A percentile compares a stretch with the other conserved stretches of the same genome.
Evolutionary conservation across 2,113 vertebrate species (phyloP).

Genomic region (Tragulus kanchil): DNA sequence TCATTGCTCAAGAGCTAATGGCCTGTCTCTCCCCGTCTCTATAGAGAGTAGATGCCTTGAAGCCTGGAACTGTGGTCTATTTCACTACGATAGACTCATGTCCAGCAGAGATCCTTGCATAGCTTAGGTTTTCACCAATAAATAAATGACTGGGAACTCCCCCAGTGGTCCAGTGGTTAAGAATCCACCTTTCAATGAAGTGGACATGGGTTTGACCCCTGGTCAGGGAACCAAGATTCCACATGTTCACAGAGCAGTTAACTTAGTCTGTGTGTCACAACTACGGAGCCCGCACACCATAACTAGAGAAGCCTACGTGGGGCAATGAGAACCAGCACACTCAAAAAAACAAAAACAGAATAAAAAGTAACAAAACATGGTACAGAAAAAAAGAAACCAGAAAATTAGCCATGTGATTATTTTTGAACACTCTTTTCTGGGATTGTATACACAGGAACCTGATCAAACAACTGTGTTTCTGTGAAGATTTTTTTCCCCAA

Average conservation of each 20-base stretch:
- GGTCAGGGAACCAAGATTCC: too few relatives aligned
- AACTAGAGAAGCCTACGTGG: too few relatives aligned
- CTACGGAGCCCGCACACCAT: too few relatives aligned
- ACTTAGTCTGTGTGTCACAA: too few relatives aligned
- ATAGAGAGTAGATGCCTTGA: background rate
- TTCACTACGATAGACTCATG: background rate
- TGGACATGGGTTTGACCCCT: too few relatives aligned
- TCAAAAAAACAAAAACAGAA: too few relatives aligned
- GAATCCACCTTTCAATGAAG: too few relatives aligned
- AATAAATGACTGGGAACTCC: background rate
- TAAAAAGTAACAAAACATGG: background rate
- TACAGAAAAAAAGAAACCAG: background rate
- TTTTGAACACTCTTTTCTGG: slow-evolving; percentile 28
- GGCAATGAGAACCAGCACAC: too few relatives aligned
- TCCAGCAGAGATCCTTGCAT: background rate
- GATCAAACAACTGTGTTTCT: background rate
- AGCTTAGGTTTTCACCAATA: background rate
- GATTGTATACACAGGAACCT: background rate
- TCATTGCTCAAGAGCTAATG: background rate
- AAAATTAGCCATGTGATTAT: background rate
- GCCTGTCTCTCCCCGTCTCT: background rate
- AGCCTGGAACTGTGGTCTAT: background rate
- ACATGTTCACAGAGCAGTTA: too few relatives aligned
- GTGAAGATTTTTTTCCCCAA: background rate
- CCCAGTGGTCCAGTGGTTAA: too few relatives aligned